Conservation (phyloP, 2,888 invertebrate species). For the Eupithecia vulgata region DNA sequence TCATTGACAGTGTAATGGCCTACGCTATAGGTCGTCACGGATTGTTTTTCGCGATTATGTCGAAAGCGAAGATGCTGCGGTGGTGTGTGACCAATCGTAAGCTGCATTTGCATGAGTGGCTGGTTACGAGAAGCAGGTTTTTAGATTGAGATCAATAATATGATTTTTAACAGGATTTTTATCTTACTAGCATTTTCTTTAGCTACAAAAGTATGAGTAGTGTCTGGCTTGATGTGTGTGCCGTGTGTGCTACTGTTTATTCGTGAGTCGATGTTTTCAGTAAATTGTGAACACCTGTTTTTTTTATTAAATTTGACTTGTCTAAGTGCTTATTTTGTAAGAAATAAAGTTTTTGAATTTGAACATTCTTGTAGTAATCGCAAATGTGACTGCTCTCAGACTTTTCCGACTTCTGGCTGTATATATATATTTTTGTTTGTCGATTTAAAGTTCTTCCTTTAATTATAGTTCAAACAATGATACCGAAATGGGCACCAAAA, state of each 20-base stretch:
- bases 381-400: background rate
- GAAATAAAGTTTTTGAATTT: too few species aligned
- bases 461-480: too few species aligned
- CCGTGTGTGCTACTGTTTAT: too few species aligned
- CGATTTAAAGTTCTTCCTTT: too few species aligned
- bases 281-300: too few species aligned
- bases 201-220: background rate
- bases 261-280: background rate
- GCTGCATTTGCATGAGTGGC: conserved; percentile 1
- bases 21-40: conserved; percentile 54
- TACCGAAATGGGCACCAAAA: too few species aligned
- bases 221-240: background rate
- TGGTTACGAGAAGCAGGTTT: background rate
- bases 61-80: conserved; percentile 57
- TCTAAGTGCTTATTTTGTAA: too few species aligned
- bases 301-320: too few species aligned
- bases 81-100: conserved; percentile 54
- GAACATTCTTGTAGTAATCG: background rate
- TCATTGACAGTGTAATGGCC: conserved; percentile 76
- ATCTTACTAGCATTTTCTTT: background rate
- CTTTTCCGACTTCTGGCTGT: too few species aligned
- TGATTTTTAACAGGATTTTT: background rate
- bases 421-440: too few species aligned
- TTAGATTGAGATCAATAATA: background rate
- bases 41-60: conserved; percentile 53